Evolutionary conservation across 2,113 vertebrate genomes (phyloP).

Genomic region (Agapornis roseicollis): DNA sequence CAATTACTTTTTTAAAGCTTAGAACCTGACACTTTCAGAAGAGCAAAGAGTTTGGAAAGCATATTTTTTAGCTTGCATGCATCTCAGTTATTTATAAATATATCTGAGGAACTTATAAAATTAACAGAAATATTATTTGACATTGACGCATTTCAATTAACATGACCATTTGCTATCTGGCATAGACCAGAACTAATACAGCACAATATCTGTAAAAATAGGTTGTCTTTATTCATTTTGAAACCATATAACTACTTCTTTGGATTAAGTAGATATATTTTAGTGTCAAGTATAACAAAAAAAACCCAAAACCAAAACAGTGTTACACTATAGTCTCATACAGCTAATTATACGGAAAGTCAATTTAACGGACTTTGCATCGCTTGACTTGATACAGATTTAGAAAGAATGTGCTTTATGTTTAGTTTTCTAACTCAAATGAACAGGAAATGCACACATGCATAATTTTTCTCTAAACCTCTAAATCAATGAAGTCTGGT

Average conservation of each 20-base stretch:
- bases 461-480: neutral
- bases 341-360: conserved; percentile 21
- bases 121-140: neutral
- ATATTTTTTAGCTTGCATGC: neutral
- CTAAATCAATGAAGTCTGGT: neutral
- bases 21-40: neutral
- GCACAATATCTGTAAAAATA: neutral
- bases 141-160: neutral
- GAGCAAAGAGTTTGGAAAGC: neutral
- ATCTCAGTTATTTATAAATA: neutral
- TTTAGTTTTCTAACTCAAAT: neutral
- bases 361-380: neutral
- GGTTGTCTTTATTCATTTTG: neutral
- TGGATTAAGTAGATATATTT: neutral
- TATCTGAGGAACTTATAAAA: neutral
- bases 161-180: neutral
- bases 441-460: neutral
- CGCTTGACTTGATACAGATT: neutral
- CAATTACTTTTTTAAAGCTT: neutral
- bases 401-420: neutral
- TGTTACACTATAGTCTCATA: neutral
- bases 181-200: neutral
- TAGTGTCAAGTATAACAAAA: neutral
- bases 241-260: neutral
- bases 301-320: too few species aligned